Base-by-base conservation (phyloP, 2,888 invertebrate species). In the Aphidoletes aphidimyza region DNA sequence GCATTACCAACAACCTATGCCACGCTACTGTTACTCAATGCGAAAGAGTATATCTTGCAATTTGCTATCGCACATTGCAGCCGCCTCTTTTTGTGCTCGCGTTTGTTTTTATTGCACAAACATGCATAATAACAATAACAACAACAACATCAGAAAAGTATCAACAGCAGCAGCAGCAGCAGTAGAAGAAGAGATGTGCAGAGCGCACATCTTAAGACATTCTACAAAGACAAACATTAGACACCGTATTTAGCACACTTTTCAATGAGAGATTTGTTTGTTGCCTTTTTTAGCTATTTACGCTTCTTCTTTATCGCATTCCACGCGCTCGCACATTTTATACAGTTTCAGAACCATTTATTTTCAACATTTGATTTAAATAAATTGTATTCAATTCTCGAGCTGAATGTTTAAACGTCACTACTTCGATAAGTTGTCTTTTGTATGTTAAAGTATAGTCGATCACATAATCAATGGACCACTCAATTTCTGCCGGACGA, bases 31-130 rank as follows among this genome's bases (percentile, higher is more conserved):
- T 69, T 69, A 69, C 69, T 69, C 69, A 69, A 69, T 69, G 69
- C 30, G 69, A 69, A 30, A 69, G 69, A n/a, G n/a, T n/a, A n/a
- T 69, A 69, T 69, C 69, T 69, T 69, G 69, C 69, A 69, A 69
- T 69, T 69, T 69, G 69, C 69, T 69, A 69, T 69, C 69, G 69
- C 69, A 69, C 69, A n/a, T n/a, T n/a, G n/a, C n/a, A n/a, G n/a
- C n/a, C n/a, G 69, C 34, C 30, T 69, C 5, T 54, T 69, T 54
- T 54, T n/a, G 11, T 14, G 30, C 3, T 69, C 17, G 8, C 30
- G 22, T 37, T 81, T n/a, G n/a, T n/a, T 37, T 37, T 37, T 37
- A 37, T 81, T 81, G 37, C 36, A 37, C 81, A 81, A 37, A 81
- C 81, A 37, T 81, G 81, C 81, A 81, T 37, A 81, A 81, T 81